These are phyloP conservation scores for Momotus momota DNA, from an alignment of 2,797 vertebrate genomes.

Conservation along the genomic window DNA sequence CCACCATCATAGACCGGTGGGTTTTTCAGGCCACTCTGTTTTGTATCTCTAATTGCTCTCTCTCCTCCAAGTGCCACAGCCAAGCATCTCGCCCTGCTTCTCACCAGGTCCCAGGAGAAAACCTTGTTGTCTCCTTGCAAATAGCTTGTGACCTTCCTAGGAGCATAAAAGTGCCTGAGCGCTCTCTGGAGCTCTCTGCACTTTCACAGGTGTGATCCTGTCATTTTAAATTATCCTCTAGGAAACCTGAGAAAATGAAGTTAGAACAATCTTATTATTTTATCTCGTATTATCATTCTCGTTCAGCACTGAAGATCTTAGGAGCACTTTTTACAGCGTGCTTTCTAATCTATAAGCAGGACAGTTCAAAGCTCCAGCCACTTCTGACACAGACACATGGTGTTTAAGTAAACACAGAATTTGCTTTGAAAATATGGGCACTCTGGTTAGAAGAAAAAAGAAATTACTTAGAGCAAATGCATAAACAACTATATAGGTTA, in stretches of 20 bases:
- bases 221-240: not conserved
- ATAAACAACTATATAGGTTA: not conserved
- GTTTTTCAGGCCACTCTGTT: not conserved
- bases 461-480: not conserved
- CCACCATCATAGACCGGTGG: not conserved
- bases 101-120: not conserved
- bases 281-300: not conserved
- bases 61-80: not conserved
- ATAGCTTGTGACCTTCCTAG: not conserved
- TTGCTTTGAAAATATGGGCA: not conserved
- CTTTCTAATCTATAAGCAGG: not conserved
- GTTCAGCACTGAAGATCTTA: not conserved
- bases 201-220: not conserved
- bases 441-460: not conserved
- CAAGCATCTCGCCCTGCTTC: not conserved
- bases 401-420: not conserved
- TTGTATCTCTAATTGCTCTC: not conserved
- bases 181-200: not conserved
- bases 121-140: not conserved
- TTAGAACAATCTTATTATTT: not conserved
- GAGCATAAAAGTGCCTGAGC: not conserved
- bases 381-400: rapidly evolving
- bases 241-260: not conserved
- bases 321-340: rapidly evolving
- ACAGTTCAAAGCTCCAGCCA: not conserved